Base-by-base conservation (phyloP, 2,888 invertebrate genomes). In the Polymixis lichenea region DNA sequence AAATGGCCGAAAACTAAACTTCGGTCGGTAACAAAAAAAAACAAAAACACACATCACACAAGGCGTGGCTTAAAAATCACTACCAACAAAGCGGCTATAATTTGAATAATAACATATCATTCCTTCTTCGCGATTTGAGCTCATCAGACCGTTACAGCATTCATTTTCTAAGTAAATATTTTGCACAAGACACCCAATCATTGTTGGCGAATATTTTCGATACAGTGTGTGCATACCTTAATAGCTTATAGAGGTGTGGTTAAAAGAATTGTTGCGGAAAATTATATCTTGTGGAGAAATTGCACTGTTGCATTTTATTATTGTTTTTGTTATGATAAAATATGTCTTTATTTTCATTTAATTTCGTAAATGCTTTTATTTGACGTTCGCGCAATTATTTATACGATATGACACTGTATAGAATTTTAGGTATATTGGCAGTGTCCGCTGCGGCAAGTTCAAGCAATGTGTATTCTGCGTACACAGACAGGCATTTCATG, bases 171-270 rank as follows among this genome's bases (percentile, higher is more conserved):
- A 53, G 61, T 53, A 46, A 85, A 76, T 73, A 82, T 74, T 68
- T 71, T 58, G 22, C 55, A 3, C 38, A 19, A 32, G 15, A 53
- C 46, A n/a, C 4, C 85, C 85, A 81, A 81, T 81, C 60, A 65
- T 68, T 46, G 67, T 22, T 11, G 19, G 53, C 69, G 66, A 75
- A 82, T 76, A 55, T 64, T 43, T 66, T 11, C 67, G 85, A 32
- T 65, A 68, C 58, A 73, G 78, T 83, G 38, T 38, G 17, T 83
- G 55, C n/a, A 9, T n/a, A 32, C 25, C 64, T 22, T 86, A 83
- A 83, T 77, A 25, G 53, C 11, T 22, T 9, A 43, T 46, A 56
- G 61, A 51, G 51, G 66, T 51, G 65, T 70, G 72, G 25, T 73
- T 62, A n/a, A 6, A 70, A 32, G 74, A 73, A 70, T 55, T 51